These are phyloP conservation scores for Drosophila miranda DNA, from an alignment of 1,140 invertebrate species.

Conservation along the genomic window DNA sequence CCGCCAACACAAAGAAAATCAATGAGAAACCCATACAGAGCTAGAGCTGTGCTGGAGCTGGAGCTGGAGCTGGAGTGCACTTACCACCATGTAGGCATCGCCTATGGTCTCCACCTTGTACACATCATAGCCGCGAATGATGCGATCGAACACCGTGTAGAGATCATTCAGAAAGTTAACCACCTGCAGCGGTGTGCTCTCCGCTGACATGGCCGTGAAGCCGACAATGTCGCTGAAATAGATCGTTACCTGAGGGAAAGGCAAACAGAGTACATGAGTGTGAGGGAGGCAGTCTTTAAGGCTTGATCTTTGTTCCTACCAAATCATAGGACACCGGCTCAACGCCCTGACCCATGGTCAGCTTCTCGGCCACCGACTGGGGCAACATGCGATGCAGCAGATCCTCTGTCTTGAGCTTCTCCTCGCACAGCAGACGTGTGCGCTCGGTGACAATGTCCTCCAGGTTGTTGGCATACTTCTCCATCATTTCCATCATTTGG, in stretches of 20 bases:
- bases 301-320: conserved; percentile 73
- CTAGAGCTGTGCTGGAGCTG: too few relatives aligned
- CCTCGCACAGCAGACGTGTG: conserved; percentile 93
- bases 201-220: conserved; percentile 97
- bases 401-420: conserved; percentile 97
- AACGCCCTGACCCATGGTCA: conserved; percentile 94
- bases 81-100: conserved; percentile 96
- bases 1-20: not conserved
- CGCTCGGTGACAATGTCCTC: conserved; percentile 96
- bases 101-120: conserved; percentile 98
- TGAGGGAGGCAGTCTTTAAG: not conserved
- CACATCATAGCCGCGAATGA: conserved; percentile 97
- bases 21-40: not conserved
- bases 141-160: conserved; percentile 96
- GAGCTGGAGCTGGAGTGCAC: conserved; percentile 64
- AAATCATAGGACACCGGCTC: conserved; percentile 97
- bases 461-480: conserved; percentile 96
- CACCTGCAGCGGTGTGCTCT: conserved; percentile 96
- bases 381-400: conserved; percentile 96
- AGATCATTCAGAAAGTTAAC: conserved; percentile 98
- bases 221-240: conserved; percentile 99
- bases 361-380: conserved; percentile 91
- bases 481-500: conserved; percentile 98
- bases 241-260: conserved; percentile 87
- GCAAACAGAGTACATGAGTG: not conserved